A percentile compares a stretch with the other conserved stretches of the same genome.
Conservation (phyloP, 2,113 vertebrate genomes). For the Miniopterus natalensis region DNA sequence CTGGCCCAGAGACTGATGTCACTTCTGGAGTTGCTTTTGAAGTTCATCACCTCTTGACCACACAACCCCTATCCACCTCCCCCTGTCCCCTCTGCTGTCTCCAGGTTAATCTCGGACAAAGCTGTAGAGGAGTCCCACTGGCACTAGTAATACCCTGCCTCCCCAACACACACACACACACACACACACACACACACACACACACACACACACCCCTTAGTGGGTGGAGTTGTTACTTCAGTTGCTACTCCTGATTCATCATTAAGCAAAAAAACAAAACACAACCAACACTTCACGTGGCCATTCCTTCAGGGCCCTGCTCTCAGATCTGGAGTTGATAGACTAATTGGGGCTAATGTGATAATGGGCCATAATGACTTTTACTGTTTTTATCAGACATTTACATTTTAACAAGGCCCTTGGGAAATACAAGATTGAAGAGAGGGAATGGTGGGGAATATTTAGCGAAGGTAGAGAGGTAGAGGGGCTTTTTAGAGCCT, state of each 20-base stretch:
- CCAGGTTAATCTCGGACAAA: neutral
- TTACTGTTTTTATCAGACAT: conserved; percentile 75
- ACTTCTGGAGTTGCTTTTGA: neutral
- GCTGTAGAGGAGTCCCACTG: neutral
- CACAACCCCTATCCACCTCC: neutral
- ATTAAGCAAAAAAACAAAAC: conserved; percentile 22
- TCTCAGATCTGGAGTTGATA: conserved; percentile 79
- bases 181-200: neutral
- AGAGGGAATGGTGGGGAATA: neutral
- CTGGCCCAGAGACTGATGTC: neutral
- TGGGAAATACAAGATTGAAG: neutral
- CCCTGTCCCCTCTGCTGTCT: neutral
- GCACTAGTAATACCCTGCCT: neutral
- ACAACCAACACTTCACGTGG: neutral
- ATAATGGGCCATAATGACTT: conserved; percentile 79
- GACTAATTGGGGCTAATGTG: conserved; percentile 83
- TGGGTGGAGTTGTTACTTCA: conserved; percentile 26
- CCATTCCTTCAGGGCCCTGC: conserved; percentile 66
- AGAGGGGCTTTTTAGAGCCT: neutral
- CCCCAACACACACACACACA: neutral
- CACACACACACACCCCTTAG: neutral
- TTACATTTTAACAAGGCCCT: conserved; percentile 60
- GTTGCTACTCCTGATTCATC: conserved; percentile 62
- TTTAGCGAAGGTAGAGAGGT: neutral
- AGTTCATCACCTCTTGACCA: neutral